phyloP scores from a whole-genome alignment of 1,140 invertebrate species.

The Atopsyche davidsoni region DNA sequence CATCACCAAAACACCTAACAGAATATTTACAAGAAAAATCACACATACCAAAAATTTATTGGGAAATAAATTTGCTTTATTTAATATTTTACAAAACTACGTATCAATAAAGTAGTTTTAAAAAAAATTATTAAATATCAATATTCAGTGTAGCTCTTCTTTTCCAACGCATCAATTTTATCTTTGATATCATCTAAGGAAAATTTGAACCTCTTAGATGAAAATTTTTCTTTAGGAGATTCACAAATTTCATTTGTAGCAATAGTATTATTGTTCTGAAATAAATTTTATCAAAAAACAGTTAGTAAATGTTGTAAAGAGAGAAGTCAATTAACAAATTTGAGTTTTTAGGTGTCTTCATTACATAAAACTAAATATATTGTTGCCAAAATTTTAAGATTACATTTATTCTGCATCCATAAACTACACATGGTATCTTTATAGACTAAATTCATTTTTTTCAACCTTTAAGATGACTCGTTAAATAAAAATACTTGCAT shows the following conservation, averaged over 20 bases:
- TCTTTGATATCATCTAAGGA: conserved; percentile 19
- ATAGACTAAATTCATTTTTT: background rate
- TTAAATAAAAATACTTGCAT: background rate
- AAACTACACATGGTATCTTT: background rate
- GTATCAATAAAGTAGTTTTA: background rate
- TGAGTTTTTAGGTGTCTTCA: background rate
- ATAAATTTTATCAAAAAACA: background rate
- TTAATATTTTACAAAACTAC: too few species aligned
- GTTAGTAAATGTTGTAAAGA: background rate
- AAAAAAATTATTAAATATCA: background rate
- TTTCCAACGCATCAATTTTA: conserved; percentile 21
- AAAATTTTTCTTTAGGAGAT: background rate
- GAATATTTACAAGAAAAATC: too few species aligned
- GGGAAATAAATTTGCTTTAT: too few species aligned
- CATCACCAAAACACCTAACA: too few species aligned
- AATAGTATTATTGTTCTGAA: conserved; percentile 10
- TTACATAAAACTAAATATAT: conserved; percentile 2
- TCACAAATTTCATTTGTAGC: conserved; percentile 9
- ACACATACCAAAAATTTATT: too few species aligned
- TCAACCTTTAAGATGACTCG: background rate
- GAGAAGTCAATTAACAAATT: background rate
- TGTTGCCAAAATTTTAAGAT: background rate
- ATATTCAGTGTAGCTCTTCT: background rate
- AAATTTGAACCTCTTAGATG: conserved; percentile 17
- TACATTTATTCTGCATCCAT: background rate